Base-by-base conservation (phyloP, 2,888 invertebrate species). In the Melanostoma mellinum region DNA sequence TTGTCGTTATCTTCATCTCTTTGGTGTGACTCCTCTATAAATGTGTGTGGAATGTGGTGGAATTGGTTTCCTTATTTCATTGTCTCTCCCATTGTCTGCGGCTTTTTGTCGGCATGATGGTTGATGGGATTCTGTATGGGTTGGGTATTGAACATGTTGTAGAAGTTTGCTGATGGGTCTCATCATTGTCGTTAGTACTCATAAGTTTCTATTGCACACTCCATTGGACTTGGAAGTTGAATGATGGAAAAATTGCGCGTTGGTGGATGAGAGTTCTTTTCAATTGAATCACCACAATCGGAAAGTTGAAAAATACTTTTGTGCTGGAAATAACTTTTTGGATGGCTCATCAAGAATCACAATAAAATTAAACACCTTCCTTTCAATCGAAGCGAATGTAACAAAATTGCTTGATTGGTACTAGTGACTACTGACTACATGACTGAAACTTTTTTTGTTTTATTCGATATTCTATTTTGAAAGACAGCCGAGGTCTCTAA, bases 41-140 rank as follows among this genome's bases (percentile, higher is more conserved):
- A 30, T 63, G 42, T 77, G 42, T 72, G 68, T 33, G 63, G 73
- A 50, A 38, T 30, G 38, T 8, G 20, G 56, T 53, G 58, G 35
- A 40, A 72, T 48, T 76, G 76, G 81, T 63, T 77, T 81, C 76
- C 77, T 79, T 72, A 72, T 72, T 81, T 50, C 35, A 77, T 72
- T 67, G 65, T 72, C 35, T 67, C 20, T 60, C 20, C 52, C 40
- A 35, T 36, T 60, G 46, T 61, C 42, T 71, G 63, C 4, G 20
- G 55, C 30, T 20, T 40, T 67, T 53, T 52, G 38, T 52, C 5
- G 42, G 52, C 32, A 40, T 10, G 55, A 8, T 46, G 44, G 46
- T 20, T 35, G 36, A 65, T 38, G 20, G 20, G 20, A 20, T 20
- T 20, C 20, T 20, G 20, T 20, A 20, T 20, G 20, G 20, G 20